Evolutionary conservation across 2,888 invertebrate species (phyloP), one percentile per base, ranked within the genome.

Genomic region (Volucella inanis): DNA sequence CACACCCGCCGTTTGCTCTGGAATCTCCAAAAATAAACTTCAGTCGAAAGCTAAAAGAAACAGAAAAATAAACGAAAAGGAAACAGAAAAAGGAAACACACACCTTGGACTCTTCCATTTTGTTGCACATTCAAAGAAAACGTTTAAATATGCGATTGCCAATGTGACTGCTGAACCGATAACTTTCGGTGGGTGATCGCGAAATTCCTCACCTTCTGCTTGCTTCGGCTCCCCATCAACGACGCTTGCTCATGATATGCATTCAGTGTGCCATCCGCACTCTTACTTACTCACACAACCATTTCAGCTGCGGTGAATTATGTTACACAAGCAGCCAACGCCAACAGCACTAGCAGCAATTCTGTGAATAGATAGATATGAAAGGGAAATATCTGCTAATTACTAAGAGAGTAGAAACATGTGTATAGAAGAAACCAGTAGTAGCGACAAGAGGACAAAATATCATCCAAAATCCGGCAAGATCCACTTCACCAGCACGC

Each of bases 331-430:
- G 75, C 62, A 61, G 10, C 10, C 43, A 11, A 22, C 22, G 22
- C 22, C 22, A 22, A 22, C 4, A 22, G 22, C 3, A 18, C 38
- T 39, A 22, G 6, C 18, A 62, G 22, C 64, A 57, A 41, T 22
- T 74, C 14, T 57, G 74, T 62, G 65, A 55, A 75, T 31, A 6
- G 61, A 75, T 31, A 6, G 31, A 31, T 31, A 84, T 84, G 65
- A 71, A 83, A 79, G 68, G 62, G 74, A 80, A 75, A 84, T 84
- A 80, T 80, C 71, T 84, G 75, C 71, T 84, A 84, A 84, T 84
- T 75, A 79, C 67, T 59, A 39, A 45, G 59, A 59, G 65, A 62
- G 12, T 10, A 22, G 14, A 65, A 9, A 38, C 12, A 4, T 43
- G 38, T 9, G 12, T 12, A 61, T 15, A 57, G 15, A 12, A 49